Evolutionary conservation across 2,888 invertebrate species (phyloP).

Genomic region (Microchrysa polita): DNA sequence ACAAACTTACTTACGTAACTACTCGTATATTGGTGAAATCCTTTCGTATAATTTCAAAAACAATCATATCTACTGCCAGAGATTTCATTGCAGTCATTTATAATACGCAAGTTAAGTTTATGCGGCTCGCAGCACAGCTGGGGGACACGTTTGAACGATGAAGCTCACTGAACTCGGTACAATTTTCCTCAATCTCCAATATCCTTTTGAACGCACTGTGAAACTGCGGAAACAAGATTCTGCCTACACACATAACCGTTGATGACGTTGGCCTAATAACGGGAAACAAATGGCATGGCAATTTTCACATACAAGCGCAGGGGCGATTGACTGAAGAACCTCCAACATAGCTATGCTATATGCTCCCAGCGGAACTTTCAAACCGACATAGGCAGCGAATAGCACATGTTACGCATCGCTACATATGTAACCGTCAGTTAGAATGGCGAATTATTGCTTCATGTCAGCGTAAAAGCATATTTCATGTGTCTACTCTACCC

Average conservation of each 20-base stretch:
- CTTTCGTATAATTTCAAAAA: not conserved
- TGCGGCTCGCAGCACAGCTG: not conserved
- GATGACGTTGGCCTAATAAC: constrained; percentile 5
- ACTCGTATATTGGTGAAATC: constrained; percentile 5
- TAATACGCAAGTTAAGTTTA: not conserved
- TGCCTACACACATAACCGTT: not conserved
- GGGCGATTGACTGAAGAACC: no score
- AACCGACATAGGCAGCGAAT: not conserved
- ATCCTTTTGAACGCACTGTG: no score
- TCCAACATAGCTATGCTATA: no score
- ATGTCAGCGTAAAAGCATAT: constrained; percentile 18
- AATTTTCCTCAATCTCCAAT: no score
- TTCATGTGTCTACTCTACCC: constrained; percentile 2
- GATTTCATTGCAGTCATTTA: not conserved
- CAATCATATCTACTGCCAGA: not conserved
- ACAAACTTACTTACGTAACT: no score
- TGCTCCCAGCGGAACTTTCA: not conserved
- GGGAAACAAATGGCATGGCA: not conserved
- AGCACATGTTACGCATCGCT: constrained; percentile 22
- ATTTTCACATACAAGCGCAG: not conserved
- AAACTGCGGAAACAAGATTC: constrained; percentile 6
- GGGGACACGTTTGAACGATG: not conserved
- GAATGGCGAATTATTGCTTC: constrained; percentile 25
- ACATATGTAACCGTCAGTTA: constrained; percentile 9
- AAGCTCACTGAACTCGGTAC: no score